A percentile compares a stretch with the other conserved stretches of the same genome.
phyloP scores from a whole-genome alignment of 2,797 vertebrate species.

The Acanthis flammea region DNA sequence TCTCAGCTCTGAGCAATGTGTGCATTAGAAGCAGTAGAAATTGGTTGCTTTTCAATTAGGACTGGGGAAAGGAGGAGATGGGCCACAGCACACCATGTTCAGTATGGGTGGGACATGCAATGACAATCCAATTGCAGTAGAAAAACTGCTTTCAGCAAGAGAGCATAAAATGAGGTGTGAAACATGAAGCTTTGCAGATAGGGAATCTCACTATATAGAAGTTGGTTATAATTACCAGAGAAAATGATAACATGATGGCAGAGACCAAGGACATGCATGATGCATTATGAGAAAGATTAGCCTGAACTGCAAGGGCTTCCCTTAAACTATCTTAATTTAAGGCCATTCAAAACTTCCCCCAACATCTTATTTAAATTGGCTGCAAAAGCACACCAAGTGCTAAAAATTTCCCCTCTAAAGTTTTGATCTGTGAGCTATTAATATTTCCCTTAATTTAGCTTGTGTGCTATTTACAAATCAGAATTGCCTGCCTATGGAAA shows the following conservation, averaged over 20 bases:
- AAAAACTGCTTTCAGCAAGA: not conserved
- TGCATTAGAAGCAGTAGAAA: not conserved
- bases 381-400: not conserved
- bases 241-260: not conserved
- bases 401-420: not conserved
- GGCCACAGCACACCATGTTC: not conserved
- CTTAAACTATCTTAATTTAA: constrained; percentile 25
- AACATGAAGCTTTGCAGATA: not conserved
- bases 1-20: not conserved
- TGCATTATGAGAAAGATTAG: not conserved
- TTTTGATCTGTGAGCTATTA: not conserved
- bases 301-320: constrained; percentile 29
- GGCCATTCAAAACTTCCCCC: constrained; percentile 9
- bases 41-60: constrained; percentile 9
- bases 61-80: not conserved
- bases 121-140: not conserved
- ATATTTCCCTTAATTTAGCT: not conserved
- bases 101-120: not conserved
- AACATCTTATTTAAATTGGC: not conserved
- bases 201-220: not conserved
- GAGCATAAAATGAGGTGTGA: not conserved
- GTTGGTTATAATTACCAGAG: not conserved
- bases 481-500: not conserved
- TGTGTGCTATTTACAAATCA: not conserved
- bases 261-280: not conserved